Evolutionary conservation across 2,797 vertebrate species (phyloP).

Genomic region (Hephaestus fuliginosus): DNA sequence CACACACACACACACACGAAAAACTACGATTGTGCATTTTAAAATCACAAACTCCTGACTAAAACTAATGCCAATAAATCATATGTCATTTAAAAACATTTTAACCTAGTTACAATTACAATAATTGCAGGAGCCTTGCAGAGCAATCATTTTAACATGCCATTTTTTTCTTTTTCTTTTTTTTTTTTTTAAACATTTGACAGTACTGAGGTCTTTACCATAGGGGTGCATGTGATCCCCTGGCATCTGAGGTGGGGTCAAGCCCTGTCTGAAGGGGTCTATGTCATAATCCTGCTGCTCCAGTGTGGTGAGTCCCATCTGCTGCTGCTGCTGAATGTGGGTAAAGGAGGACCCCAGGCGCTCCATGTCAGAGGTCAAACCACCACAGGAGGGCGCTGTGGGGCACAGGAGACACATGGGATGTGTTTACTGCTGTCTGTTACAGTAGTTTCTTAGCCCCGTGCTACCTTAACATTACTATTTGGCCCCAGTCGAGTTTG

Average conservation of each 20-base stretch:
- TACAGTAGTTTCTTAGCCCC: neutral
- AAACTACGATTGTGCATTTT: neutral
- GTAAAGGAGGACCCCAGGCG: constrained; percentile 89
- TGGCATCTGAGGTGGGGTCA: constrained; percentile 98
- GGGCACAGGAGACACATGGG: constrained; percentile 27
- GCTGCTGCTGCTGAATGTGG: constrained; percentile 83
- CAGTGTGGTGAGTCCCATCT: constrained; percentile 88
- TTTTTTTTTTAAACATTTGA: neutral
- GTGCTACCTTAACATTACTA: neutral
- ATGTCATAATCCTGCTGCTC: constrained; percentile 90
- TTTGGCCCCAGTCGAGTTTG: neutral
- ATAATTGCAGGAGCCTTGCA: neutral
- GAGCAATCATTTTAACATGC: neutral
- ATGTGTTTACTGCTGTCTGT: neutral
- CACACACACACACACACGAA: neutral
- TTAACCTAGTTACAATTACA: neutral
- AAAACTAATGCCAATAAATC: neutral
- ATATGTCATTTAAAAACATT: neutral
- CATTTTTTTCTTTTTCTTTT: too few relatives aligned
- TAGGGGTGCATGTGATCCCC: constrained; percentile 99
- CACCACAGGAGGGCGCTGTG: constrained; percentile 87
- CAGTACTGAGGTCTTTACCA: constrained; percentile 83
- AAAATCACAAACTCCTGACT: neutral
- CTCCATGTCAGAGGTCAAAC: constrained; percentile 85
- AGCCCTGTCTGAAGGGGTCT: constrained; percentile 95